Percentiles rank a stretch among this genome's conserved stretches.
Evolutionary conservation across 2,888 invertebrate genomes (phyloP).

Genomic region (Drosophila prostipennis): DNA sequence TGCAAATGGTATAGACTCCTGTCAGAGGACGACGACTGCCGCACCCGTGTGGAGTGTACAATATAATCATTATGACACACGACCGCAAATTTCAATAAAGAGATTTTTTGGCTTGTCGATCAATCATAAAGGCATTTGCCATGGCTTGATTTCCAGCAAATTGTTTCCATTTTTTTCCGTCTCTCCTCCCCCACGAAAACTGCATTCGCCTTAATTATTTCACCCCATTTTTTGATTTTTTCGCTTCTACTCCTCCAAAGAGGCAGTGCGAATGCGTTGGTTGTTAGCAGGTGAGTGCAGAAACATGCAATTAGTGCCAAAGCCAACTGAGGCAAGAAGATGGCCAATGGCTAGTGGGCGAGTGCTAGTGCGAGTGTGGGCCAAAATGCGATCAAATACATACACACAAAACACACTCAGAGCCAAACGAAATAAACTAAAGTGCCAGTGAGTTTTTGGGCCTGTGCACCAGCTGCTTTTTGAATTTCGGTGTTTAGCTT

Average conservation of each 20-base stretch:
- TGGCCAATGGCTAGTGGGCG: constrained; percentile 39
- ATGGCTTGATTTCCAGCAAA: constrained; percentile 31
- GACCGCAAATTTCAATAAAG: constrained; percentile 58
- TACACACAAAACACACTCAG: constrained; percentile 5
- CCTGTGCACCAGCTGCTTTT: constrained; percentile 71
- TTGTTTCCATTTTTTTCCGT: constrained; percentile 16
- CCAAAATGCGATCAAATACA: constrained; percentile 30
- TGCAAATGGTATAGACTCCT: constrained; percentile 37
- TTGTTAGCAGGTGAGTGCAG: constrained; percentile 26
- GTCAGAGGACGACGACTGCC: constrained; percentile 19
- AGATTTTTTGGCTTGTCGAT: constrained; percentile 47
- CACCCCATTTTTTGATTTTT: background rate
- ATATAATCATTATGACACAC: constrained; percentile 57
- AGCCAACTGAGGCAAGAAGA: constrained; percentile 55
- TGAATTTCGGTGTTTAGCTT: constrained; percentile 78
- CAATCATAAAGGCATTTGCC: constrained; percentile 49
- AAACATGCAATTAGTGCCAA: constrained; percentile 62
- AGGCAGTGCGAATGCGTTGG: constrained; percentile 19
- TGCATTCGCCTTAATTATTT: constrained; percentile 27
- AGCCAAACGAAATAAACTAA: constrained; percentile 52
- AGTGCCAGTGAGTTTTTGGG: constrained; percentile 49
- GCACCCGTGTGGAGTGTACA: background rate
- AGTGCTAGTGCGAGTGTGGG: constrained; percentile 7
- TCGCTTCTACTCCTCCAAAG: background rate
- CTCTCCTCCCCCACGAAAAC: background rate